Conservation (phyloP, 30 jellyfish, hydroid and myxozoan genomes). For the Rhopilema esculentum region DNA sequence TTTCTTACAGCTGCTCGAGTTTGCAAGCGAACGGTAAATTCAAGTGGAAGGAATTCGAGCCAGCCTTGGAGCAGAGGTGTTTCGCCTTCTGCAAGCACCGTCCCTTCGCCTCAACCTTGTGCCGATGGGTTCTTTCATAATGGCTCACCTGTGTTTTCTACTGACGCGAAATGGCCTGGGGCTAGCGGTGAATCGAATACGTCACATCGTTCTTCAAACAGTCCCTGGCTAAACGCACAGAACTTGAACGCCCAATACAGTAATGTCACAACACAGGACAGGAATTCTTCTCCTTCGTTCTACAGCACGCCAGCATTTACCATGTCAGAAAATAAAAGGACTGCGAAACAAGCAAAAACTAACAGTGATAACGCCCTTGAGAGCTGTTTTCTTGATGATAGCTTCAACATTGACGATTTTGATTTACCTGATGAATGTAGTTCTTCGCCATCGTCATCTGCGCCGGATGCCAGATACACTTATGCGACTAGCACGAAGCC, state of each 20-base stretch:
- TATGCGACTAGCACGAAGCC: neutral
- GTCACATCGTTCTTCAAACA: neutral
- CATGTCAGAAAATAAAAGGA: no score
- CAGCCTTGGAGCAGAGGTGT: no score
- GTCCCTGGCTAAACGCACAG: neutral
- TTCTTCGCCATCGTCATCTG: neutral
- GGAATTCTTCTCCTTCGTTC: neutral
- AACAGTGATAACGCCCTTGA: neutral
- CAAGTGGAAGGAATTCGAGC: no score
- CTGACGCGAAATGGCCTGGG: neutral
- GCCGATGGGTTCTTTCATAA: constrained; percentile 54
- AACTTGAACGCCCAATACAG: neutral
- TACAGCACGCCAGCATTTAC: neutral
- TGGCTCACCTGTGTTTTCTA: constrained; percentile 40
- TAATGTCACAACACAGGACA: neutral
- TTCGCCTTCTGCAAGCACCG: no score
- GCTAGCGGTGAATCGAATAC: neutral
- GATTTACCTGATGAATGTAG: neutral
- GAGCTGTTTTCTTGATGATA: neutral
- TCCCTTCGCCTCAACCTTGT: constrained; percentile 60
- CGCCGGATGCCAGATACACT: neutral
- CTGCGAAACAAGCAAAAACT: no score
- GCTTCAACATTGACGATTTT: neutral
- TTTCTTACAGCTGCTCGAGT: neutral
- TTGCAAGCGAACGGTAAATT: neutral